Evolutionary conservation across 1,140 invertebrate species (phyloP).

Genomic region (Marisa cornuarietis): DNA sequence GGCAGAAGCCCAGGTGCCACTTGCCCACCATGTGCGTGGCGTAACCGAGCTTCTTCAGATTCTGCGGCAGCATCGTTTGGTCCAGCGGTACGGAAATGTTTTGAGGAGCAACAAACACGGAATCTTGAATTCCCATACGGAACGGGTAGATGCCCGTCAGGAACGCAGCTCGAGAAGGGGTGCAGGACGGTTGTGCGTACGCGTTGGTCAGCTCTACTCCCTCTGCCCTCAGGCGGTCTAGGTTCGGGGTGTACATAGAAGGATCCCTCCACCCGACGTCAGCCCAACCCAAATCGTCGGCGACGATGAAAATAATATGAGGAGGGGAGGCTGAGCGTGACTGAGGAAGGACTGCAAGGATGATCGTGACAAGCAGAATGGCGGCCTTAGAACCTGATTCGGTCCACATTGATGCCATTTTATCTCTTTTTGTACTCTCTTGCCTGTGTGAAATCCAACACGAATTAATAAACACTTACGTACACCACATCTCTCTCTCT

Average conservation of each 20-base stretch:
- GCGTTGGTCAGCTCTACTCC: conserved; percentile 53
- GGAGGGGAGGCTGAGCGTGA: no score
- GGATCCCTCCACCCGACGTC: conserved; percentile 54
- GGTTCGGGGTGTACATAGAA: conserved; percentile 51
- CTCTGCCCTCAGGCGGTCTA: conserved; percentile 45
- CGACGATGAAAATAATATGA: no score
- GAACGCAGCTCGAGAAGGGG: conserved; percentile 30
- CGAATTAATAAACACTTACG: no score
- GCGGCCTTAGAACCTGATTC: no score
- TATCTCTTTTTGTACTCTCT: no score
- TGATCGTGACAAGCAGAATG: no score
- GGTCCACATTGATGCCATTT: no score
- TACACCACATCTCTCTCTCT: no score
- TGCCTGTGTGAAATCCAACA: no score
- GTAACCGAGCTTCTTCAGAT: conserved; percentile 81
- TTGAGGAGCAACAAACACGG: conserved; percentile 33
- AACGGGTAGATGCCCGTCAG: background rate
- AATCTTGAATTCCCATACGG: no score
- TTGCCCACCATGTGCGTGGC: conserved; percentile 87
- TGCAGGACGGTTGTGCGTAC: conserved; percentile 55
- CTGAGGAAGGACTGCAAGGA: no score
- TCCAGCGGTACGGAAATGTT: conserved; percentile 66
- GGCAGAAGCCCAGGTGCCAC: conserved; percentile 70
- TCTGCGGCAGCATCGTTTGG: conserved; percentile 79
- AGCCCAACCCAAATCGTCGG: conserved; percentile 36